Evolutionary conservation across 2,888 invertebrate species (phyloP), one percentile per base, ranked within the genome.

Genomic region (Incurvaria masculella): DNA sequence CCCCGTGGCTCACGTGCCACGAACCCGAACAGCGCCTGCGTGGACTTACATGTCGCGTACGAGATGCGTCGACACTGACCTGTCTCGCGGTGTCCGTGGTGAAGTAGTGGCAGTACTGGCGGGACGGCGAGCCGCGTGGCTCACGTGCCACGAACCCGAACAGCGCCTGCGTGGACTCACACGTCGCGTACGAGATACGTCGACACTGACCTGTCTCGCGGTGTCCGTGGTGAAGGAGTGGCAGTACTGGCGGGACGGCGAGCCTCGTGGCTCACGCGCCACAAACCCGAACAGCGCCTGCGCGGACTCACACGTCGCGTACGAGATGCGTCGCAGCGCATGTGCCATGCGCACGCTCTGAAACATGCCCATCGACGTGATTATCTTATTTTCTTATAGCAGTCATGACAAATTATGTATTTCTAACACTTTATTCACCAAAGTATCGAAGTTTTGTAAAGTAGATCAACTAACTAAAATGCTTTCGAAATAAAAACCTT

Each of bases 21-120:
- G n/a, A n/a, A n/a, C n/a, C n/a, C n/a, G n/a, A n/a, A n/a, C n/a
- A n/a, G n/a, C n/a, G n/a, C n/a, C n/a, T n/a, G n/a, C n/a, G n/a
- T n/a, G n/a, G n/a, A n/a, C n/a, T n/a, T n/a, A n/a, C n/a, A n/a
- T n/a, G n/a, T n/a, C n/a, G n/a, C n/a, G n/a, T n/a, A n/a, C n/a
- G n/a, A n/a, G n/a, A n/a, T n/a, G n/a, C n/a, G n/a, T n/a, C n/a
- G n/a, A n/a, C 10, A 27, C 10, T 79, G 63, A 90, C 91, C 88
- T 91, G 87, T 69, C 87, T 83, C 50, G 89, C 79, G 62, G 87
- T 84, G 62, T 84, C 82, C 51, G 90, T 87, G 64, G 86, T 79
- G 73, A 91, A 91, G 52, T 89, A 87, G 79, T 91, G 91, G 73
- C 91, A 91, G 74, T 86, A 89, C 72, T 90, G 90, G 81, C 82